A percentile compares a stretch with the other conserved stretches of the same genome.
Conservation (phyloP, 1,140 invertebrate genomes). For the Drosophila bipectinata region DNA sequence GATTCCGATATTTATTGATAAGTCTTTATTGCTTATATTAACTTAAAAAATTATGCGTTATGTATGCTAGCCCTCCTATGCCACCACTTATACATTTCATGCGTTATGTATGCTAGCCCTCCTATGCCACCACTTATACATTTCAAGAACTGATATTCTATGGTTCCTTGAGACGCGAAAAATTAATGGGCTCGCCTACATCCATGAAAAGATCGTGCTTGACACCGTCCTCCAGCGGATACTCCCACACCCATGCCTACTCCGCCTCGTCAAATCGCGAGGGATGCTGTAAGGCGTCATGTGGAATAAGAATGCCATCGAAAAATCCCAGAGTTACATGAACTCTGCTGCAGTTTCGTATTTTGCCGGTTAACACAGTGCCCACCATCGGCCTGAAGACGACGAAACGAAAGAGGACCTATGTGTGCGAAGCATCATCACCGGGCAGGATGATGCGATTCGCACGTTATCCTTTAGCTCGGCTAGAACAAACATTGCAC, state of each 20-base stretch:
- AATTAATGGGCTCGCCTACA: conserved; percentile 93
- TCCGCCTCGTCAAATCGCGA: conserved; percentile 96
- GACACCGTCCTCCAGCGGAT: conserved; percentile 91
- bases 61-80: not conserved
- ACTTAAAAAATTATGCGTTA: not conserved
- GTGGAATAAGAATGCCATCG: conserved; percentile 97
- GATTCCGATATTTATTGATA: too few relatives aligned
- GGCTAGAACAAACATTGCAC: conserved; percentile 93
- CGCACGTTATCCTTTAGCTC: conserved; percentile 95
- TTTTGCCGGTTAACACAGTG: conserved; percentile 96
- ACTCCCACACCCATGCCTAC: conserved; percentile 98
- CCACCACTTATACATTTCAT: not conserved
- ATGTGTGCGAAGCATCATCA: conserved; percentile 96
- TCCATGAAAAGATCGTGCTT: conserved; percentile 96
- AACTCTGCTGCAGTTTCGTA: conserved; percentile 94
- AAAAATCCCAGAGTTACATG: conserved; percentile 94
- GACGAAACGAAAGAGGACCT: conserved; percentile 95
- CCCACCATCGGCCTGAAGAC: conserved; percentile 97
- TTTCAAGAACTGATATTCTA: not conserved
- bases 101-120: not conserved
- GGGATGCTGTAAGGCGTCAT: conserved; percentile 94
- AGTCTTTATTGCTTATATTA: too few relatives aligned
- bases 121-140: not conserved
- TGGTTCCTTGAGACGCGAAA: conserved; percentile 90
- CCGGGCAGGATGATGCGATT: conserved; percentile 95